A percentile compares a stretch with the other conserved stretches of the same genome.
Evolutionary conservation across 2,797 vertebrate species (phyloP).

Genomic region (Xiphorhynchus erythropygius): DNA sequence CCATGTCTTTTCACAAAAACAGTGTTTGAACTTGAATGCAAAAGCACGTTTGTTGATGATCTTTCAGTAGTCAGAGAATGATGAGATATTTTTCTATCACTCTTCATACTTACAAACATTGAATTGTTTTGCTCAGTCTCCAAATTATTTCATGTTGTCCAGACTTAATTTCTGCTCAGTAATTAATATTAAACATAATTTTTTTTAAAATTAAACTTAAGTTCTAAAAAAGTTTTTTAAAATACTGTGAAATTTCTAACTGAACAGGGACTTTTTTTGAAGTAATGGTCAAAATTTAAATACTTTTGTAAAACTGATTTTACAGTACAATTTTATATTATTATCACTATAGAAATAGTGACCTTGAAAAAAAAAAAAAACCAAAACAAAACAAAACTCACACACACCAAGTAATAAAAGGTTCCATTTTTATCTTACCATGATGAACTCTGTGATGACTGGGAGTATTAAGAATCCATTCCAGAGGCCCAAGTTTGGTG

Average conservation of each 20-base stretch:
- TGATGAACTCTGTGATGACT: slow-evolving; percentile 95
- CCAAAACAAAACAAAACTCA: not conserved
- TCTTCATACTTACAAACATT: not conserved
- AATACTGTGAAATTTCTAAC: not conserved
- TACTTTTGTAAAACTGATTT: not conserved
- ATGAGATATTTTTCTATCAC: not conserved
- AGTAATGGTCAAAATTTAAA: not conserved
- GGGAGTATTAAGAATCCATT: slow-evolving; percentile 91
- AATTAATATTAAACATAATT: not conserved
- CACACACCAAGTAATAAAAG: not conserved
- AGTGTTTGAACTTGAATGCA: not conserved
- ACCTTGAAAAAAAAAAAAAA: not conserved
- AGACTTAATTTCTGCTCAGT: not conserved
- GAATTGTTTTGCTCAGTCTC: not conserved
- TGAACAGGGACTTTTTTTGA: not conserved
- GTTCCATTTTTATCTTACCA: slow-evolving; percentile 73
- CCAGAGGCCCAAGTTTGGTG: slow-evolving; percentile 86
- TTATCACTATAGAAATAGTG: not conserved
- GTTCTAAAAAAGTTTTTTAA: not conserved
- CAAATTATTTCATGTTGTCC: not conserved
- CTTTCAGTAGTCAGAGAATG: not conserved
- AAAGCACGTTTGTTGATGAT: not conserved
- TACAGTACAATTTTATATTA: not conserved
- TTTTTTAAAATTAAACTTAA: not conserved
- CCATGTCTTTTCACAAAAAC: not conserved